Base-by-base conservation (phyloP, 2,888 invertebrate genomes). In the Sarcophaga rosellei region DNA sequence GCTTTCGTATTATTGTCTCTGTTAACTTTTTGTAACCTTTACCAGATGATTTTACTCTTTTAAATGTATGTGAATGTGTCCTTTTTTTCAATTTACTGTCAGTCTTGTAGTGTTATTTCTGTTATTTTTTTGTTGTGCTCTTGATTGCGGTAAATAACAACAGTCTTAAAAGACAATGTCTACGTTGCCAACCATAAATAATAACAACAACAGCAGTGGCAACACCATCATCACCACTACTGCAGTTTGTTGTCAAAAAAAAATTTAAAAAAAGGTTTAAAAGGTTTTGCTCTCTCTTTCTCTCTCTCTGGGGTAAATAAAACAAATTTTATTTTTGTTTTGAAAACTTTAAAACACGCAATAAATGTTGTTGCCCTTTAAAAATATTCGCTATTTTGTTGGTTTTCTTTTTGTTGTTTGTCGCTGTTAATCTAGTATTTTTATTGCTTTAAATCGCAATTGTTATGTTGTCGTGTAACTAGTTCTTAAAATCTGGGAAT, bases 221-320 rank as follows among this genome's bases (percentile, higher is more conserved):
- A n/a, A n/a, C 6, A 62, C 35, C 62, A 63, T 57, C 70, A 20
- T 17, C 61, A 61, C 15, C 61, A 20, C 61, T 57, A 69, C 62
- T 62, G 68, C 74, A 80, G 62, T 65, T 68, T 68, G 25, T 76
- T 82, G 85, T 72, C 62, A 81, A 62, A 76, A 57, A 76, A 57
- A 5, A 79, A 62, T 4, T 35, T 25, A 4, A 12, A 47, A 47
- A 47, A 47, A 15, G 15, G 15, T 15, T 47, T 11, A 15, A 47
- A 47, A 47, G 4, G 47, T 47, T 15, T 15, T 15, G 2, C 47
- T 47, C 10, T 53, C 53, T 53, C 17, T 47, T 2, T 53, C 53
- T 53, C 12, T 53, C 17, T 53, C 53, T 53, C 53, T 53, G 12
- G 53, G 0, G 17, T 15, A 53, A 53, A 15, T 1, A 12, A 53